phyloP scores from a whole-genome alignment of 2,113 vertebrate genomes.

The Alligator mississippiensis region DNA sequence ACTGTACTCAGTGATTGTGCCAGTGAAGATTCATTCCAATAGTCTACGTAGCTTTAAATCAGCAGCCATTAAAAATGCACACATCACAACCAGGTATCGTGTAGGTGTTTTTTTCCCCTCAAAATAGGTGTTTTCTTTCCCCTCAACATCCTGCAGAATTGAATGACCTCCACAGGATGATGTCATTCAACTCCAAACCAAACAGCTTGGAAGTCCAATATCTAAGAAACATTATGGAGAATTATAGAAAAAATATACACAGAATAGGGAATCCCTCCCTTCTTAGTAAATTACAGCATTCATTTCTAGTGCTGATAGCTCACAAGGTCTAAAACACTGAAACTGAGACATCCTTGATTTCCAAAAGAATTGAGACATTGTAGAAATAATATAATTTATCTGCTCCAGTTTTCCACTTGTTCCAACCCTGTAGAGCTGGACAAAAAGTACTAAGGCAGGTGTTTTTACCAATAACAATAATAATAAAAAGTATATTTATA shows the following conservation, averaged over 20 bases:
- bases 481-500: not conserved
- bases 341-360: not conserved
- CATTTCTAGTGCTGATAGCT: not conserved
- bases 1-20: not conserved
- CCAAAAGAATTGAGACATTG: conserved; percentile 4
- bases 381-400: not conserved
- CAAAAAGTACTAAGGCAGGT: not conserved
- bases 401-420: not conserved
- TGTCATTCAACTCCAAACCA: not conserved
- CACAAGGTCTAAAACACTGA: not conserved
- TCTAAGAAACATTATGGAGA: not conserved
- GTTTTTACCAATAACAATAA: not conserved
- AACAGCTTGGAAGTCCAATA: not conserved
- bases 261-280: not conserved
- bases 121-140: not conserved
- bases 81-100: not conserved
- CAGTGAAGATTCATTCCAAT: not conserved
- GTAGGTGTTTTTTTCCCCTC: not conserved
- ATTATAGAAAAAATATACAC: not conserved
- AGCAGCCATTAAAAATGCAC: not conserved
- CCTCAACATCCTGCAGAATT: not conserved
- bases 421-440: not conserved
- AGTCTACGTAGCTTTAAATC: not conserved
- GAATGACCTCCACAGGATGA: too few species aligned
- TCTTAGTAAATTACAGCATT: not conserved